Percentiles rank a stretch among this genome's conserved stretches.
These are phyloP conservation scores for Philopedon plagiatum DNA, from an alignment of 2,888 invertebrate species.

Conservation along the genomic window DNA sequence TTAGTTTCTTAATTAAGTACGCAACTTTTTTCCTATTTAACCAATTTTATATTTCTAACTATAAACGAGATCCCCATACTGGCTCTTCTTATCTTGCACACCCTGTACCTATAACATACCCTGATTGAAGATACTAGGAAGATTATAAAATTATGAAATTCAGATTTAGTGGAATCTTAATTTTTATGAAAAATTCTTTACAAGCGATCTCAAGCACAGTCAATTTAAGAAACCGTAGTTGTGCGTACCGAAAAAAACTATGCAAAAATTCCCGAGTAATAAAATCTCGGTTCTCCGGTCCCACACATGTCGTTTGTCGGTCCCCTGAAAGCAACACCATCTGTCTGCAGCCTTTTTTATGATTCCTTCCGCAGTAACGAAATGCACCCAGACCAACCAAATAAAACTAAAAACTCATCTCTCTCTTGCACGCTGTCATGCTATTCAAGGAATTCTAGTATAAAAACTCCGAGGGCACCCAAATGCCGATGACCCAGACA, in stretches of 20 bases:
- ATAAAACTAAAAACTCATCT: slow-evolving; percentile 52
- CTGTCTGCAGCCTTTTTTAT: slow-evolving; percentile 41
- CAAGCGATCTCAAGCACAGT: too few species aligned
- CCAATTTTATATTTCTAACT: too few species aligned
- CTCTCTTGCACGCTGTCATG: slow-evolving; percentile 29
- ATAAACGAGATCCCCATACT: too few species aligned
- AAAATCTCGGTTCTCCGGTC: slow-evolving; percentile 44
- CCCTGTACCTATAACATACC: too few species aligned
- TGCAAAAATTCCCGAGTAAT: slow-evolving; percentile 34
- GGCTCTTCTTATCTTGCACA: too few species aligned
- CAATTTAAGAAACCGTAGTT: too few species aligned
- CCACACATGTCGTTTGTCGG: slow-evolving; percentile 39
- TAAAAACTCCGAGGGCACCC: slow-evolving; percentile 26
- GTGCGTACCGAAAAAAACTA: not conserved
- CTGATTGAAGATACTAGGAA: too few species aligned
- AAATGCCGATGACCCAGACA: slow-evolving; percentile 46
- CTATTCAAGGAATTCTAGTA: slow-evolving; percentile 48
- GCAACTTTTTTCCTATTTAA: too few species aligned
- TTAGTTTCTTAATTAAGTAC: too few species aligned
- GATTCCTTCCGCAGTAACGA: slow-evolving; percentile 49
- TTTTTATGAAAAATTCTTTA: too few species aligned
- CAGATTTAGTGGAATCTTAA: too few species aligned
- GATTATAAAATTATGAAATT: too few species aligned
- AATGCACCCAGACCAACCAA: slow-evolving; percentile 42
- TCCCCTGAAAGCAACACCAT: slow-evolving; percentile 40